Percentiles rank a stretch among this genome's conserved stretches.
These are phyloP conservation scores for Macropus fuliginosus DNA, from an alignment of 2,797 vertebrate species.

Conservation along the genomic window DNA sequence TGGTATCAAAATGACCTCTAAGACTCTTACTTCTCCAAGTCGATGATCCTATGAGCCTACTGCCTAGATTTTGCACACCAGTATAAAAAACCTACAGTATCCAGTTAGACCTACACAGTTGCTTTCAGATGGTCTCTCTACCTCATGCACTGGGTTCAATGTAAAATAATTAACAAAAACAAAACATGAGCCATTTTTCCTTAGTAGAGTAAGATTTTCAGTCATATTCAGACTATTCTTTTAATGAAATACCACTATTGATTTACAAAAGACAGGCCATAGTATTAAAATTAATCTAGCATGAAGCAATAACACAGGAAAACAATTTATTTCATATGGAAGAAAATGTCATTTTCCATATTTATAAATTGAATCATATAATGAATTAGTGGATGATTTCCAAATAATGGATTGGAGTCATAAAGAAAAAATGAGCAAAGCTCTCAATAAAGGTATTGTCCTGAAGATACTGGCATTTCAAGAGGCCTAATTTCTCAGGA, in stretches of 20 bases:
- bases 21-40: fast-evolving
- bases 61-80: not conserved
- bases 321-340: not conserved
- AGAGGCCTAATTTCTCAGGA: not conserved
- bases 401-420: constrained; percentile 3
- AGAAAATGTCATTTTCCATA: not conserved
- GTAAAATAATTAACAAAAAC: not conserved
- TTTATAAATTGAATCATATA: not conserved
- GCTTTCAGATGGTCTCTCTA: not conserved
- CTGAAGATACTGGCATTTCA: not conserved
- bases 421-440: constrained; percentile 20
- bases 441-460: constrained; percentile 21
- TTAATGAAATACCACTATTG: fast-evolving
- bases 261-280: not conserved
- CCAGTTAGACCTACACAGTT: not conserved
- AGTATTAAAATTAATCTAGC: not conserved
- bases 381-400: not conserved
- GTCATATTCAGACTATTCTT: not conserved
- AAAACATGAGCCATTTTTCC: not conserved
- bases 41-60: not conserved
- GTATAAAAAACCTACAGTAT: not conserved
- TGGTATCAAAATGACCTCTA: not conserved
- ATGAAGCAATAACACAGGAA: not conserved
- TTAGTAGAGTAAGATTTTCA: not conserved
- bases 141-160: not conserved